Conservation (phyloP, 2,113 vertebrate genomes). For the Oxyura jamaicensis region DNA sequence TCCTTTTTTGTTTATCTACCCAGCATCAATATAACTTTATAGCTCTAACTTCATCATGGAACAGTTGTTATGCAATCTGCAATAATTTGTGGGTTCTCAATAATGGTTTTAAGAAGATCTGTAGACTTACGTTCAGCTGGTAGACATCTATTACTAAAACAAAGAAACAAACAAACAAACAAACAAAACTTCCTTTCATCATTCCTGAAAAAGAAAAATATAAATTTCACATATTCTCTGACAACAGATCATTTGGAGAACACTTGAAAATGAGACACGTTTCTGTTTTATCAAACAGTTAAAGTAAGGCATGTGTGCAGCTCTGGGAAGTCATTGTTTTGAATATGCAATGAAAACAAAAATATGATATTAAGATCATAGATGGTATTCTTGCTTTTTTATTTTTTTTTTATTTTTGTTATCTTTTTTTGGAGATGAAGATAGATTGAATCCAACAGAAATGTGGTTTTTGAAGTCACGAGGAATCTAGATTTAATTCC, state of each 20-base stretch:
- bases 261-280: neutral
- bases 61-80: conserved; percentile 16
- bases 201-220: neutral
- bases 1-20: conserved; percentile 50
- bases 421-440: neutral
- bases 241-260: neutral
- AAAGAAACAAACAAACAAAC: neutral
- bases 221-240: neutral
- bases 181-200: neutral
- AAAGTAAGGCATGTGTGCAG: neutral
- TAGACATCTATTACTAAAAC: neutral
- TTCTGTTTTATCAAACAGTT: neutral
- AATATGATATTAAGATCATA: neutral
- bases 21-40: conserved; percentile 44
- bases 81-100: conserved; percentile 37
- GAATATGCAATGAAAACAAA: neutral
- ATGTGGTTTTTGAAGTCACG: neutral
- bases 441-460: neutral
- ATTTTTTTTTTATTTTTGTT: neutral
- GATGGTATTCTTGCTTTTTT: neutral
- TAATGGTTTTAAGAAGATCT: conserved; percentile 40
- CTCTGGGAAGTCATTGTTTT: neutral
- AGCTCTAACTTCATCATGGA: neutral
- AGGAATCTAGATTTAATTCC: neutral
- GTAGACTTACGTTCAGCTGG: neutral